Evolutionary conservation across 2,888 invertebrate species (phyloP).

Genomic region (Volucella bombylans): DNA sequence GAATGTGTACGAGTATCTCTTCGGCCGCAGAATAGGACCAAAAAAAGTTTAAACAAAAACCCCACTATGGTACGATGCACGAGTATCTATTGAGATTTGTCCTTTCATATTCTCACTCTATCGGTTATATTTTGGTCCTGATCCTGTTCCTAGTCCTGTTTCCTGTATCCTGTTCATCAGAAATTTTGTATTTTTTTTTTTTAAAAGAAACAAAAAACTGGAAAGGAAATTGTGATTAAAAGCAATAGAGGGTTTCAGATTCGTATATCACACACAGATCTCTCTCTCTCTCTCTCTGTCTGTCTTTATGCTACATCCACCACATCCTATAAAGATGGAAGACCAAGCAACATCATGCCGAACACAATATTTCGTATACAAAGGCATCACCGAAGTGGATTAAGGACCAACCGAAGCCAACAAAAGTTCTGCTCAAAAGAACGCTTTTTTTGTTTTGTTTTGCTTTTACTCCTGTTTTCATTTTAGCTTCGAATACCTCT

Average conservation of each 20-base stretch:
- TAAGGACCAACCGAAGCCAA: too few relatives aligned
- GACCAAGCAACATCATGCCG: neutral
- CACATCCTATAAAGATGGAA: neutral
- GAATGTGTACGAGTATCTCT: neutral
- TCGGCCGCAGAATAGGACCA: neutral
- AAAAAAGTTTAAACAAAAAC: neutral
- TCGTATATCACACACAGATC: slow-evolving; percentile 18
- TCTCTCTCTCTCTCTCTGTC: neutral
- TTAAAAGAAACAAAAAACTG: neutral
- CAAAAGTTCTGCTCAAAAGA: too few relatives aligned
- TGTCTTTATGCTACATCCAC: neutral
- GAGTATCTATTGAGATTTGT: slow-evolving; percentile 12
- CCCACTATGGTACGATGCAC: neutral
- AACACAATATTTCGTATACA: neutral
- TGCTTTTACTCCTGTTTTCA: neutral
- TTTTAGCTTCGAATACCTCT: neutral
- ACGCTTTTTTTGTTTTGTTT: neutral
- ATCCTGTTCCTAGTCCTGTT: neutral
- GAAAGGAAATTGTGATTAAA: slow-evolving; percentile 54
- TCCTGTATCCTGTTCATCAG: slow-evolving; percentile 23
- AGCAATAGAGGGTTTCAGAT: slow-evolving; percentile 37
- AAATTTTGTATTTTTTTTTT: slow-evolving; percentile 15
- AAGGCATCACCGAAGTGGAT: too few relatives aligned
- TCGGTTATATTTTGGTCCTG: neutral
- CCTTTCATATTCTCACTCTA: neutral